Evolutionary conservation across 2,113 vertebrate genomes (phyloP).

Genomic region (Cryptotis parvus): DNA sequence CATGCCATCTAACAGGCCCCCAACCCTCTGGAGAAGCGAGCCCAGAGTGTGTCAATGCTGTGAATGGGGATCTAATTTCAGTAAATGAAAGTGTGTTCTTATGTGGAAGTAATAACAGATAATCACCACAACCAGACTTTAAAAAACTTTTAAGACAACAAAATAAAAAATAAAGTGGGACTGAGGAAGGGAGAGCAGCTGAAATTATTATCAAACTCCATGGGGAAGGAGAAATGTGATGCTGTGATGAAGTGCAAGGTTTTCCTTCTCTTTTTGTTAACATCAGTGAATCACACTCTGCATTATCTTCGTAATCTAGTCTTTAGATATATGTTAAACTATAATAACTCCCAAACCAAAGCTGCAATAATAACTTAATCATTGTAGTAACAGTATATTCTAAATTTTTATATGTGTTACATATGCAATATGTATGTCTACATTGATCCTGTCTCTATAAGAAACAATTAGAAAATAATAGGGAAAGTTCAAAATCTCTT

Average conservation of each 20-base stretch:
- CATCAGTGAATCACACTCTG: neutral
- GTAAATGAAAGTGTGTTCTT: constrained; percentile 64
- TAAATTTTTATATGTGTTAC: neutral
- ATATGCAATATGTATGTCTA: too few relatives aligned
- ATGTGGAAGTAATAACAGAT: constrained; percentile 60
- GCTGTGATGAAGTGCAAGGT: neutral
- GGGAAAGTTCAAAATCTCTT: too few relatives aligned
- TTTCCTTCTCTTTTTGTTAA: neutral
- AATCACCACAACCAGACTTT: constrained; percentile 31
- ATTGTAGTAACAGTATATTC: neutral
- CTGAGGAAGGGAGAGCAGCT: neutral
- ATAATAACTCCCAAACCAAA: neutral
- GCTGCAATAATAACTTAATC: neutral
- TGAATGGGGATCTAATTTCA: constrained; percentile 66
- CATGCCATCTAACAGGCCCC: constrained; percentile 44
- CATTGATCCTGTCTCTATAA: too few relatives aligned
- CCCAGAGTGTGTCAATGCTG: neutral
- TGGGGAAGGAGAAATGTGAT: constrained; percentile 12
- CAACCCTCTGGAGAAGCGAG: constrained; percentile 53
- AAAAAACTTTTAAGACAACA: constrained; percentile 41
- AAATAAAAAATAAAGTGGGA: constrained; percentile 43
- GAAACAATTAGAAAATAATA: too few relatives aligned
- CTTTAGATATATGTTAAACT: constrained; percentile 29
- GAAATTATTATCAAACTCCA: constrained; percentile 36
- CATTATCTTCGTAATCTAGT: constrained; percentile 4